Base-by-base conservation (phyloP, 1,140 invertebrate species). In the Achatina immaculata region DNA sequence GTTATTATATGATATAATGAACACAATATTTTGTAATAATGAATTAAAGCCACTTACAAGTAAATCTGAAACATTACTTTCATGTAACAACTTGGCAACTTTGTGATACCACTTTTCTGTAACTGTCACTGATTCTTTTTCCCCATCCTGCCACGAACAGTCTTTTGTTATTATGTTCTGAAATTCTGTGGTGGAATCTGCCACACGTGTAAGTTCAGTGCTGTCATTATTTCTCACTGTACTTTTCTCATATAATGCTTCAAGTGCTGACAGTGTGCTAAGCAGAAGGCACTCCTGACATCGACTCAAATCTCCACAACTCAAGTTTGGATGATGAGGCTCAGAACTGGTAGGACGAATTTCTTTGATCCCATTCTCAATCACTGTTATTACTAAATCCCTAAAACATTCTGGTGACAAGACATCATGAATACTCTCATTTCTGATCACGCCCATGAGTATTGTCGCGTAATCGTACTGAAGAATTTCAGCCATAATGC, bases 11-110 rank as follows among this genome's bases (percentile, higher is more conserved):
- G n/a, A n/a, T n/a, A n/a, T n/a, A n/a, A n/a, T n/a, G n/a, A n/a
- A n/a, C n/a, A n/a, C n/a, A n/a, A n/a, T n/a, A n/a, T n/a, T n/a
- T n/a, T n/a, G n/a, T n/a, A n/a, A n/a, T n/a, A n/a, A n/a, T n/a
- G n/a, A n/a, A n/a, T n/a, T n/a, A n/a, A n/a, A 62, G 28, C 58
- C n/a, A 62, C 58, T 31, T 62, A 62, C 58, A 21, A 62, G 58
- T 62, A 34, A 31, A 62, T 31, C n/a, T 62, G 58, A 31, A 31
- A 28, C 31, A 28, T 4, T 62, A 9, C 58, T 62, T 62, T n/a
- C 28, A 31, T 0, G 31, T 4, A 62, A 28, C 6, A 31, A 28
- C 28, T 34, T 62, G 58, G 28, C 58, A 31, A 28, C 58, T 31
- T 62, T 16, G 31, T 6, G 4, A 28, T 62, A 62, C 58, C 58